Base-by-base conservation (phyloP, 2,113 vertebrate genomes). In the Lamprotornis superbus region DNA sequence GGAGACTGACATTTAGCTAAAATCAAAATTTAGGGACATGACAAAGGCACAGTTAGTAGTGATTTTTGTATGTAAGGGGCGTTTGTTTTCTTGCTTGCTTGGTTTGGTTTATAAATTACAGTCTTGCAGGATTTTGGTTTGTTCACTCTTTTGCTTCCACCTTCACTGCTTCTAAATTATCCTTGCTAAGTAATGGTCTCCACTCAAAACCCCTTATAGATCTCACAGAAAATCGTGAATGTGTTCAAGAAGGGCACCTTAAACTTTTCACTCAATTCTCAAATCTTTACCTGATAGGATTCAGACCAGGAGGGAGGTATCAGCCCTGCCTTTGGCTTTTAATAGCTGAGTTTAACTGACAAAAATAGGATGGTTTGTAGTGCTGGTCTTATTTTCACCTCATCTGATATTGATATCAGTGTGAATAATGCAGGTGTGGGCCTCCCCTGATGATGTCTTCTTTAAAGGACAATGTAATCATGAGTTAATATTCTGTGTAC, bases 361-460 rank as follows among this genome's bases (percentile, higher is more conserved):
- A 23, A 68, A 60, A 42, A 12, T 10, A 5, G 12, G 15, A 33
- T 2, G 2, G 15, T 75, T 76, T 85, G 28, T 77, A 35, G 42
- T 33, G 15, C 55, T 92, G 46, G 22, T 53, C 17, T 44, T 91
- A 5, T 89, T 89, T 89, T 47, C 61, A 59, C 13, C 33, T 59
- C 3, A 2, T 64, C 25, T 59, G 44, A 16, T 67, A 33, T 8
- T 0, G 1, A 6, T 53, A 75, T 46, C 30, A 55, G 30, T 23
- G 49, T 82, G 65, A 83, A 40, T 61, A 74, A 80, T 70, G 61
- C 33, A 56, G 20, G 0, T 73, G n/a, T 60, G 42, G 31, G 5
- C 61, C 35, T 79, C 18, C 24, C 35, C 12, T 63, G 37, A 17
- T 28, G 70, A 77, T 6, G 7, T 61, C 39, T 23, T 37, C 17